phyloP scores from a whole-genome alignment of 2,888 invertebrate species.

The Apantesis nais region DNA sequence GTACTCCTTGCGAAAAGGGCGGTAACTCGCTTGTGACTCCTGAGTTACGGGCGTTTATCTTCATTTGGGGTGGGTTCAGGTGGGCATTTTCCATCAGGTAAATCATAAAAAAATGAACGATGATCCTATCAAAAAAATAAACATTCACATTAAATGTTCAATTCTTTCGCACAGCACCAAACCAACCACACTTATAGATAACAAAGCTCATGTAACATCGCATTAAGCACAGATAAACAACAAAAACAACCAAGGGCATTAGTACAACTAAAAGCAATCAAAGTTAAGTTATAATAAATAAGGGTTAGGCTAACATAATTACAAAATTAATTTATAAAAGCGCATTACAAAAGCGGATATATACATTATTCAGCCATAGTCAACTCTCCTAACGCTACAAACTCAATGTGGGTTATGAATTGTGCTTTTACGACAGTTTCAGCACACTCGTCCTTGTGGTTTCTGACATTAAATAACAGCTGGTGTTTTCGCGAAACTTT shows the following conservation, averaged over 20 bases:
- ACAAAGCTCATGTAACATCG: not conserved
- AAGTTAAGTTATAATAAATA: slow-evolving; percentile 18
- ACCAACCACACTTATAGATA: not conserved
- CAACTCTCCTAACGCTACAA: slow-evolving; percentile 33
- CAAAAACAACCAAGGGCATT: not conserved
- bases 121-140: too few species aligned
- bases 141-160: too few species aligned
- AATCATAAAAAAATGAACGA: too few species aligned
- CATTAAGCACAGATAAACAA: not conserved
- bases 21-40: too few species aligned
- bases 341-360: slow-evolving; percentile 48
- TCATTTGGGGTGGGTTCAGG: too few species aligned
- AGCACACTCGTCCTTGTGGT: slow-evolving; percentile 45
- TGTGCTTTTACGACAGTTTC: slow-evolving; percentile 55
- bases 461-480: slow-evolving; percentile 55
- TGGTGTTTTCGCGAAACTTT: slow-evolving; percentile 48
- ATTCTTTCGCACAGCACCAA: too few species aligned
- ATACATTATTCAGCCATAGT: slow-evolving; percentile 48
- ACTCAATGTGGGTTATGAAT: slow-evolving; percentile 52
- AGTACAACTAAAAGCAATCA: not conserved
- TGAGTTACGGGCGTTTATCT: too few species aligned
- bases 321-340: slow-evolving; percentile 23
- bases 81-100: too few species aligned
- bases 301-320: slow-evolving; percentile 10
- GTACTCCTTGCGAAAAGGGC: too few species aligned